Conservation (phyloP, 2,113 vertebrate species). For the Pluvianellus socialis region DNA sequence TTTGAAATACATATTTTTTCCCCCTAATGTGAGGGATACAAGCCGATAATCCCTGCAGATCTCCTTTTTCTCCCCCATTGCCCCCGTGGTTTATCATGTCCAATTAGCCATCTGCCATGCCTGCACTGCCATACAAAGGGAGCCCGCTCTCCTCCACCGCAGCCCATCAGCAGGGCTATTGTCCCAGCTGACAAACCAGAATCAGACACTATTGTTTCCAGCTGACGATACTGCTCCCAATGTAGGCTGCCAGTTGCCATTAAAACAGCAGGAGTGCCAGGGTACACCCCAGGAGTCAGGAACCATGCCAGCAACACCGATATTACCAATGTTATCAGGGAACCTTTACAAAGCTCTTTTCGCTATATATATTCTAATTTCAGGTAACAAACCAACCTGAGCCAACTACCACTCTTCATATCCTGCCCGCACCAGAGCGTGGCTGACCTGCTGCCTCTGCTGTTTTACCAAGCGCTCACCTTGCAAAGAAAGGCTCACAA, state of each 20-base stretch:
- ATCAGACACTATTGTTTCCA: conserved; percentile 73
- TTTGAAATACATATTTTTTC: background rate
- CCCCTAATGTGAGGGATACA: conserved; percentile 17
- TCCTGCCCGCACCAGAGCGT: rapidly evolving
- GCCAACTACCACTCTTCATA: background rate
- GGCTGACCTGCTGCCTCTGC: background rate
- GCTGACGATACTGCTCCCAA: conserved; percentile 27
- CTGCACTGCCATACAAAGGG: conserved; percentile 39
- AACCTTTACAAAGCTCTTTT: background rate
- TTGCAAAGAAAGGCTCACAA: background rate
- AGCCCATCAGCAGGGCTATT: conserved; percentile 66
- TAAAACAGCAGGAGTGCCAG: conserved; percentile 51
- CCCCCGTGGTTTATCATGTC: conserved; percentile 78
- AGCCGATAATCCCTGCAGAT: conserved; percentile 75
- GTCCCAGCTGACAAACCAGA: conserved; percentile 71
- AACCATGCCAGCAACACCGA: background rate
- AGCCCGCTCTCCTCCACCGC: conserved; percentile 10
- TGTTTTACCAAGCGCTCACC: background rate
- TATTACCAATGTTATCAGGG: background rate
- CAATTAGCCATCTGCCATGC: conserved; percentile 90
- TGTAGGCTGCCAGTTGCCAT: conserved; percentile 65
- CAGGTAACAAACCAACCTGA: background rate
- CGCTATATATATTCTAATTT: background rate
- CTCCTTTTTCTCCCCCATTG: conserved; percentile 70
- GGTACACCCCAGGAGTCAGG: conserved; percentile 29